Conservation (phyloP, 2,113 vertebrate species). For the Hirundichthys speculiger region DNA sequence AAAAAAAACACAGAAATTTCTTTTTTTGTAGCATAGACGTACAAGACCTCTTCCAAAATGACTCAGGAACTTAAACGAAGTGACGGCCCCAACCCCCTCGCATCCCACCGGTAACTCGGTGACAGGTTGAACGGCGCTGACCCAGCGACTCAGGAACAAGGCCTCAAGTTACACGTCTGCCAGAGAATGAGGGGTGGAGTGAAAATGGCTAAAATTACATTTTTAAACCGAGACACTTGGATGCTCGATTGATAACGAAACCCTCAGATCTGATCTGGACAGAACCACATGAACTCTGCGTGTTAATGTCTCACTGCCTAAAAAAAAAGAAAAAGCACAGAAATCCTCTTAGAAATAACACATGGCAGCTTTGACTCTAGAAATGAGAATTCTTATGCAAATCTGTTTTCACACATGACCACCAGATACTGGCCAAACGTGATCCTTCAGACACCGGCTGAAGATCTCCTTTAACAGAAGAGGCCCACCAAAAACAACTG, state of each 20-base stretch:
- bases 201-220: conserved; percentile 52
- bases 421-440: no score
- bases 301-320: neutral
- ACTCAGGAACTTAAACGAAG: conserved; percentile 21
- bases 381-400: no score
- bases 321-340: no score
- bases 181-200: conserved; percentile 69
- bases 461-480: no score
- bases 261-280: conserved; percentile 26
- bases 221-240: conserved; percentile 37
- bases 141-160: conserved; percentile 54
- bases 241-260: conserved; percentile 34
- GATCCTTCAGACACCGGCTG: no score
- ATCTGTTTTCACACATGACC: no score
- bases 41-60: no score
- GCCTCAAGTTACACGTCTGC: conserved; percentile 68
- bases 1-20: neutral
- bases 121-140: conserved; percentile 62
- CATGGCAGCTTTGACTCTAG: no score
- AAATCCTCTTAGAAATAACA: no score
- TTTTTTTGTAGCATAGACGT: no score
- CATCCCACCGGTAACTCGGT: neutral
- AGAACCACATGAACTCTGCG: neutral
- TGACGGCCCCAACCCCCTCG: neutral
- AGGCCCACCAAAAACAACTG: no score